Percentiles rank a stretch among this genome's conserved stretches.
Conservation (phyloP, 2,113 vertebrate genomes). For the Hemibagrus wyckioides region DNA sequence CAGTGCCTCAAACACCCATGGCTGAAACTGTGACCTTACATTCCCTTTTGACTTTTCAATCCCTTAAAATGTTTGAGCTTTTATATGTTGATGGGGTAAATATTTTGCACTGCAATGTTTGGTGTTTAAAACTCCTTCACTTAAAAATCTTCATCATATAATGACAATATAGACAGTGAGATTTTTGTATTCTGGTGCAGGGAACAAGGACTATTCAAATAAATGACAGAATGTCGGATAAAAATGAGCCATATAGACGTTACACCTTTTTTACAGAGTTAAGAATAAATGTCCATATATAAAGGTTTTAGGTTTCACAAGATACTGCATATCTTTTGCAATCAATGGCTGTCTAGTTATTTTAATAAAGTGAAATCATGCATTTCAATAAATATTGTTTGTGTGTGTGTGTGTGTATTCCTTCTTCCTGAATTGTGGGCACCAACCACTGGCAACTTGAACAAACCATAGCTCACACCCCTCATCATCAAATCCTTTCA, state of each 20-base stretch:
- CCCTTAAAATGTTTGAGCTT: not conserved
- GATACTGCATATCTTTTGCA: not conserved
- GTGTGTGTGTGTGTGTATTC: no score
- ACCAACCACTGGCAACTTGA: no score
- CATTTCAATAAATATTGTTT: not conserved
- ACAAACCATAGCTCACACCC: no score
- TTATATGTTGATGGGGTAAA: not conserved
- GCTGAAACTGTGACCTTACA: conserved; percentile 62
- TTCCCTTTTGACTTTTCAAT: conserved; percentile 13
- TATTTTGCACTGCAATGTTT: not conserved
- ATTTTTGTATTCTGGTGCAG: not conserved
- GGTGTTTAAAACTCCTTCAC: not conserved
- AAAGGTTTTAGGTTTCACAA: not conserved
- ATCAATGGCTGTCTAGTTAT: not conserved
- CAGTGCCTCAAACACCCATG: conserved; percentile 80
- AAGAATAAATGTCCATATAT: not conserved
- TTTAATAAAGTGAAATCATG: not conserved
- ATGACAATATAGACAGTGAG: not conserved
- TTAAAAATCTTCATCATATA: not conserved
- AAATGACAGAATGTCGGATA: not conserved
- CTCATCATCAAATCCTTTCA: no score
- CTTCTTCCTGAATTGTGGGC: no score
- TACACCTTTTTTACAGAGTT: not conserved
- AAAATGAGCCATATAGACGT: not conserved
- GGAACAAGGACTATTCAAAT: not conserved